Evolutionary conservation across 92 coral and sea anemone genomes (phyloP).

Genomic region (Palythoa grandis): DNA sequence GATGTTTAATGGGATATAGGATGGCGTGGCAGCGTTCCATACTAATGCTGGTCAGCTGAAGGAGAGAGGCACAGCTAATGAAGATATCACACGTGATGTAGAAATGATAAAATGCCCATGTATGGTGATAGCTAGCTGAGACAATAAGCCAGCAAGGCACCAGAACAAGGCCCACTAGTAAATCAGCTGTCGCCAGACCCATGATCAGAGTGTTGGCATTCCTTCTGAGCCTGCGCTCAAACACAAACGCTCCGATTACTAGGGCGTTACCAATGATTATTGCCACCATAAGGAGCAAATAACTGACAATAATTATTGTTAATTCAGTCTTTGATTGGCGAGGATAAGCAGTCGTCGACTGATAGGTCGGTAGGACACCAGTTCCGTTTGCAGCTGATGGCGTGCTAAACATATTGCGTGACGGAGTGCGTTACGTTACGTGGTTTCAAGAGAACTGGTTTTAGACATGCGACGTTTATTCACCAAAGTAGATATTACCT

Average conservation of each 20-base stretch:
- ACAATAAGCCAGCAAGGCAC: conserved; percentile 83
- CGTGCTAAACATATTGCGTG: not conserved
- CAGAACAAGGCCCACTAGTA: conserved; percentile 76
- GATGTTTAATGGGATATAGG: conserved; percentile 80
- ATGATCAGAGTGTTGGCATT: conserved; percentile 75
- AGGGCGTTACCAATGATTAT: conserved; percentile 77
- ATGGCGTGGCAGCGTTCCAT: conserved; percentile 87
- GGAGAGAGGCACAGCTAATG: conserved; percentile 87
- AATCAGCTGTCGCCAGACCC: conserved; percentile 82
- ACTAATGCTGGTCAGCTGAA: conserved; percentile 83
- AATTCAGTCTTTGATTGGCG: conserved; percentile 26
- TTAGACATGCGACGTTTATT: no score
- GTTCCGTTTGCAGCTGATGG: conserved; percentile 1
- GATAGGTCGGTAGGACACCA: not conserved
- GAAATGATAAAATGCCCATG: conserved; percentile 67
- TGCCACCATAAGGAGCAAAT: conserved; percentile 61
- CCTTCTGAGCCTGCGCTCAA: conserved; percentile 64
- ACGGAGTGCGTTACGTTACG: not conserved
- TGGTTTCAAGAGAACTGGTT: no score
- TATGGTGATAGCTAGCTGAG: conserved; percentile 15
- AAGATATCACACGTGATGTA: conserved; percentile 89
- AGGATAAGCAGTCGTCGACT: not conserved
- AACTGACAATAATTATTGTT: conserved; percentile 49
- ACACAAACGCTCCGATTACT: conserved; percentile 75
- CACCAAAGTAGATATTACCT: no score